These are phyloP conservation scores for Pampus argenteus DNA, from an alignment of 2,797 vertebrate genomes.

Conservation along the genomic window DNA sequence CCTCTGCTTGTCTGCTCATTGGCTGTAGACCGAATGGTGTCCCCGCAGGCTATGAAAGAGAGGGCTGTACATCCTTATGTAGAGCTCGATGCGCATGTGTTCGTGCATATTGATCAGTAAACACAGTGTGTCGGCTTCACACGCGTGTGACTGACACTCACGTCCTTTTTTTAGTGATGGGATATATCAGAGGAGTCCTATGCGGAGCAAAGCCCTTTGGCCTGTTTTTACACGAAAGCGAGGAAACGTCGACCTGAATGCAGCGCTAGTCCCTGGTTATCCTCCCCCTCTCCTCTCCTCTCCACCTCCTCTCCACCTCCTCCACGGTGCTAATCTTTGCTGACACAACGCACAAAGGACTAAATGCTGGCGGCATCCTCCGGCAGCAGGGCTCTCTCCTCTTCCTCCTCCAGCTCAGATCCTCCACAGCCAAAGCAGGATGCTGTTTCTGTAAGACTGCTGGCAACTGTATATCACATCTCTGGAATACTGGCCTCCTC, in stretches of 20 bases:
- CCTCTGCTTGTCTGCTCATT: conserved; percentile 66
- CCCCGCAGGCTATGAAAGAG: conserved; percentile 53
- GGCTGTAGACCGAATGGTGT: conserved; percentile 57
- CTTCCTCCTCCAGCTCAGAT: conserved; percentile 53
- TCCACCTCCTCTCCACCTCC: conserved; percentile 52
- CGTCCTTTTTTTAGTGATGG: conserved; percentile 49
- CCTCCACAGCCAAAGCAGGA: conserved; percentile 40
- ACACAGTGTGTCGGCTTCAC: conserved; percentile 49
- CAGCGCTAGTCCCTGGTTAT: conserved; percentile 58
- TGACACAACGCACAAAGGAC: conserved; percentile 81
- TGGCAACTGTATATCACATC: conserved; percentile 51
- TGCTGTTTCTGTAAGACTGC: conserved; percentile 52
- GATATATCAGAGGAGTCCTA: conserved; percentile 52
- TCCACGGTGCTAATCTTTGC: conserved; percentile 79
- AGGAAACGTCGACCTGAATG: conserved; percentile 63
- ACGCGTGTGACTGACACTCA: conserved; percentile 36
- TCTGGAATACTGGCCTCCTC: conserved; percentile 59
- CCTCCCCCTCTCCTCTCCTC: conserved; percentile 54
- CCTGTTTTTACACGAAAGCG: conserved; percentile 52
- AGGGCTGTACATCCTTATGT: conserved; percentile 55
- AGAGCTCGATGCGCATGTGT: conserved; percentile 62
- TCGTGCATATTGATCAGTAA: conserved; percentile 52
- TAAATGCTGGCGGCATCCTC: conserved; percentile 72
- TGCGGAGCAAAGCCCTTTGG: conserved; percentile 43
- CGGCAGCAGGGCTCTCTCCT: conserved; percentile 52